Conservation (phyloP, 2,797 vertebrate species). For the Agapornis canus region DNA sequence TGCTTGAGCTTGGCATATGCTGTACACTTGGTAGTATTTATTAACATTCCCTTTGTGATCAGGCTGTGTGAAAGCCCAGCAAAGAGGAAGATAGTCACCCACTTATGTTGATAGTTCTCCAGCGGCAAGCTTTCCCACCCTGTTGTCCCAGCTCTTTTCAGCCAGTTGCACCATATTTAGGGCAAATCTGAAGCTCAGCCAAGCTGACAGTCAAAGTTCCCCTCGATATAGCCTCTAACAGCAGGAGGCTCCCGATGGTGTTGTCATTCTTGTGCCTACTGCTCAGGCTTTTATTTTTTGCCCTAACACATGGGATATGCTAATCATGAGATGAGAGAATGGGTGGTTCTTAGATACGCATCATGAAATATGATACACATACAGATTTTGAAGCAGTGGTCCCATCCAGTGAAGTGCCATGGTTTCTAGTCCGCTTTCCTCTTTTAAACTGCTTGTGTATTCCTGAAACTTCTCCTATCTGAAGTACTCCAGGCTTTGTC, state of each 20-base stretch:
- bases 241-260: conserved; percentile 68
- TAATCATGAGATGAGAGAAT: conserved; percentile 11
- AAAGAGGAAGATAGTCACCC: conserved; percentile 16
- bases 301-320: conserved; percentile 35
- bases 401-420: background rate
- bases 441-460: background rate
- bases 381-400: conserved; percentile 5
- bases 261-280: conserved; percentile 75
- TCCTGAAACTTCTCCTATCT: background rate
- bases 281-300: conserved; percentile 68
- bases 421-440: background rate
- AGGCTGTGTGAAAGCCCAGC: background rate
- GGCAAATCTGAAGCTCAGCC: conserved; percentile 69
- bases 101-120: conserved; percentile 15
- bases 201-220: conserved; percentile 74
- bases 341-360: background rate
- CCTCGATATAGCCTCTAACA: conserved; percentile 67
- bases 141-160: conserved; percentile 55
- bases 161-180: conserved; percentile 62
- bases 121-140: conserved; percentile 40
- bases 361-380: conserved; percentile 12
- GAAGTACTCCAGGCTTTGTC: background rate
- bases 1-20: background rate
- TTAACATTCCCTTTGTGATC: background rate
- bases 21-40: conserved; percentile 35